Evolutionary conservation across 2,888 invertebrate genomes (phyloP).

Genomic region (Lasioglossum marginatum): DNA sequence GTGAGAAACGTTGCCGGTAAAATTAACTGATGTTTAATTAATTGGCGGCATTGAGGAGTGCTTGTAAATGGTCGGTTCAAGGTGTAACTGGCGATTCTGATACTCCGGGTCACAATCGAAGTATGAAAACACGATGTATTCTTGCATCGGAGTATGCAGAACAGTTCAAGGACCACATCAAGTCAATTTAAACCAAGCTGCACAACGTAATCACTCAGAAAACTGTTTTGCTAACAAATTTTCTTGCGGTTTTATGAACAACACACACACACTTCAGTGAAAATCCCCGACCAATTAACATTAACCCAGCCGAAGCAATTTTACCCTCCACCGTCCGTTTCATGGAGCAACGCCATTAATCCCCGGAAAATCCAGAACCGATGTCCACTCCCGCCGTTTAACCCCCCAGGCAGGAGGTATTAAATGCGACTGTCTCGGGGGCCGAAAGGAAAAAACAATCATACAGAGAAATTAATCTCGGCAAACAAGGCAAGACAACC

Average conservation of each 20-base stretch:
- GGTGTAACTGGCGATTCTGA: background rate
- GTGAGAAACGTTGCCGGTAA: background rate
- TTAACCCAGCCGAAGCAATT: background rate
- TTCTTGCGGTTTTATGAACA: background rate
- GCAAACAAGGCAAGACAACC: background rate
- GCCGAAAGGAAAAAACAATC: slow-evolving; percentile 1
- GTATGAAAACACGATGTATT: background rate
- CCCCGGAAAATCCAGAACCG: background rate
- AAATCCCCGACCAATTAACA: background rate
- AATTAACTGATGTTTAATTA: background rate
- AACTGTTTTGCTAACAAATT: background rate
- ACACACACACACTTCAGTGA: background rate
- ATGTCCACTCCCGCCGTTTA: background rate
- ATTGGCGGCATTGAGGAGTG: background rate
- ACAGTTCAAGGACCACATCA: background rate
- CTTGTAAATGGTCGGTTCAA: background rate
- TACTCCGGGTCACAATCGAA: background rate
- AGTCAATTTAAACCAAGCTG: background rate
- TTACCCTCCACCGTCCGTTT: background rate
- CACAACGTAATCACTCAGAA: background rate
- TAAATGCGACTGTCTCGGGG: slow-evolving; percentile 7
- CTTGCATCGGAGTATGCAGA: background rate
- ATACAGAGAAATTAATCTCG: slow-evolving; percentile 13
- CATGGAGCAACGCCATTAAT: background rate
- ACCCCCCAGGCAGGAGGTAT: background rate